A percentile compares a stretch with the other conserved stretches of the same genome.
phyloP scores from a whole-genome alignment of 2,888 invertebrate genomes.

The Nebria brevicollis region DNA sequence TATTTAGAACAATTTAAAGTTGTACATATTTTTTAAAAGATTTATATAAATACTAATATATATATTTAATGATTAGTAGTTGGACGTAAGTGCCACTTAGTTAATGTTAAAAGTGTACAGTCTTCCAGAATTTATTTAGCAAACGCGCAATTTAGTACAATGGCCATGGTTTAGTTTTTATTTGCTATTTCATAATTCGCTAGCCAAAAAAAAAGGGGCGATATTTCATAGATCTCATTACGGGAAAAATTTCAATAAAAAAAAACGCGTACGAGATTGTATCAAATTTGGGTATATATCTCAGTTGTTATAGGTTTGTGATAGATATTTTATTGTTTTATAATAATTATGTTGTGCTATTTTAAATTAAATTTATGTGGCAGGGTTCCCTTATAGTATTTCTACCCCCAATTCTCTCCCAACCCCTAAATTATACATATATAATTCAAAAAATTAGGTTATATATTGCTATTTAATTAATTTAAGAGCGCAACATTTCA shows the following conservation, averaged over 20 bases:
- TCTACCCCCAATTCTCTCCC: not conserved
- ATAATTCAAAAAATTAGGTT: no score
- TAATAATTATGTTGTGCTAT: conserved; percentile 42
- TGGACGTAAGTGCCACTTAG: not conserved
- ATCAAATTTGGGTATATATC: conserved; percentile 12
- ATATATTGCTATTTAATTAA: no score
- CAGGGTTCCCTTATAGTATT: conserved; percentile 25
- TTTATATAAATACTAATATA: conserved; percentile 9
- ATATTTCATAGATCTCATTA: not conserved
- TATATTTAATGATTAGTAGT: not conserved
- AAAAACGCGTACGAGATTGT: not conserved
- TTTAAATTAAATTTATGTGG: conserved; percentile 44
- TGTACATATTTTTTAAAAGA: conserved; percentile 6
- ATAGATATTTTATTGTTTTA: conserved; percentile 11
- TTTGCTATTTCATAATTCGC: not conserved
- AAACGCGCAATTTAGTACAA: not conserved
- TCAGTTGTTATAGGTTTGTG: conserved; percentile 27
- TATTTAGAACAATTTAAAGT: conserved; percentile 4
- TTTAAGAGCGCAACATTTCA: no score
- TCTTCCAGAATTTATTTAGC: not conserved
- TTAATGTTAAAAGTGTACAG: not conserved
- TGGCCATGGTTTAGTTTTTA: conserved; percentile 19
- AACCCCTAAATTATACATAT: no score
- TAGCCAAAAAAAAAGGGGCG: not conserved
- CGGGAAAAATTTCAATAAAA: not conserved